Conservation (phyloP, 2,888 invertebrate species). For the Pandemis cinnamomeana region DNA sequence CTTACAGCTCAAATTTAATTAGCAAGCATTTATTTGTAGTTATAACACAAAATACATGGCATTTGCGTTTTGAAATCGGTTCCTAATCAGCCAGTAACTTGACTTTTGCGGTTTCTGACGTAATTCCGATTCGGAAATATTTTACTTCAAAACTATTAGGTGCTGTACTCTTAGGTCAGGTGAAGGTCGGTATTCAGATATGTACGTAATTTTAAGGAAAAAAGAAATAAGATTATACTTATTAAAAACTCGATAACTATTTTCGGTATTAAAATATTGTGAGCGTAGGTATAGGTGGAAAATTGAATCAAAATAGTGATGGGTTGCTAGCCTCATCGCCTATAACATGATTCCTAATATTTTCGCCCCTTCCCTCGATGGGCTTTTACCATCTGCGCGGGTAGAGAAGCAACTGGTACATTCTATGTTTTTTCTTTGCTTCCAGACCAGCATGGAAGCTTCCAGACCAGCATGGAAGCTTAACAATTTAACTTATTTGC, state of each 20-base stretch:
- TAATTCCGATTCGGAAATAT: conserved; percentile 8
- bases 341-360: too few relatives aligned
- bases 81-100: conserved; percentile 1
- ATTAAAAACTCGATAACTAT: neutral
- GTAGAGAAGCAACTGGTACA: too few relatives aligned
- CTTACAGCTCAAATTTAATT: neutral
- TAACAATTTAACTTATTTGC: too few relatives aligned
- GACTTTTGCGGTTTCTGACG: conserved; percentile 29
- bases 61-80: conserved; percentile 22
- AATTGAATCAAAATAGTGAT: too few relatives aligned
- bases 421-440: too few relatives aligned
- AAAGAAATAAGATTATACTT: neutral
- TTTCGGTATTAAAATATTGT: too few relatives aligned
- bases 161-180: neutral
- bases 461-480: too few relatives aligned
- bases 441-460: too few relatives aligned
- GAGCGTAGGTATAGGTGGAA: too few relatives aligned
- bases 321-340: too few relatives aligned
- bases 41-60: conserved; percentile 6
- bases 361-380: too few relatives aligned
- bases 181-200: neutral
- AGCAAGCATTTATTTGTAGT: neutral
- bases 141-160: neutral
- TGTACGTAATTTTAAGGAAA: neutral
- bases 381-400: too few relatives aligned